Evolutionary conservation across 2,888 invertebrate genomes (phyloP), one percentile per base, ranked within the genome.

Genomic region (Leuctra nigra): DNA sequence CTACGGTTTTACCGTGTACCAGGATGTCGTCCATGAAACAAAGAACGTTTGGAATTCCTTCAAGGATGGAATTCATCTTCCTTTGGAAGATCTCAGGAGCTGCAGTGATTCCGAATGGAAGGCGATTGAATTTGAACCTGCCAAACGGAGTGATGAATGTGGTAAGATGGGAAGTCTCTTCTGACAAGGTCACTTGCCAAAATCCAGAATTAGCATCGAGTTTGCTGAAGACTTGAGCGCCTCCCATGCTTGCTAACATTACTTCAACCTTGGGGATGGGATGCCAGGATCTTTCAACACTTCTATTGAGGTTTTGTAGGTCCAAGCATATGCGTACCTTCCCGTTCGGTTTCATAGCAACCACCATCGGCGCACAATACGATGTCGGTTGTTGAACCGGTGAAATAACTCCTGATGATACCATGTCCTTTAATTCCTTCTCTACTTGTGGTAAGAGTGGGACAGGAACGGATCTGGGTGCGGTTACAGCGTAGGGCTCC

Each of bases 11-110:
- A 6, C 63, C 63, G 53, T 63, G 59, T 11, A 65, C 62, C 16
- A 66, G 39, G 9, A 66, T 56, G 55, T 66, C 65, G 48, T 66
- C 65, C 53, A 64, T 61, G 11, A 65, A 62, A 0, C 60, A 57
- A 33, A 63, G 57, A 22, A 63, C 61, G 54, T 63, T 62, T 48
- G 53, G 35, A 22, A 60, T 39, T 25, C 54, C 58, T 47, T 56
- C 54, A 36, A 64, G 39, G 11, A 63, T 20, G 20, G 52, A 47
- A n/a, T 55, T 58, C 61, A 65, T 61, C 38, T 61, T 47, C 52
- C 64, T 55, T 14, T 59, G 60, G 36, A 60, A 55, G 13, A 60
- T 59, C 39, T 60, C 59, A 23, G 59, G 54, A 33, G 50, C 36
- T 22, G 29, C 29, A 18, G 41, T 54, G 2, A 61, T 29, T 2